Evolutionary conservation across 2,888 invertebrate genomes (phyloP), one percentile per base, ranked within the genome.

Genomic region (Calliopum simillimum): DNA sequence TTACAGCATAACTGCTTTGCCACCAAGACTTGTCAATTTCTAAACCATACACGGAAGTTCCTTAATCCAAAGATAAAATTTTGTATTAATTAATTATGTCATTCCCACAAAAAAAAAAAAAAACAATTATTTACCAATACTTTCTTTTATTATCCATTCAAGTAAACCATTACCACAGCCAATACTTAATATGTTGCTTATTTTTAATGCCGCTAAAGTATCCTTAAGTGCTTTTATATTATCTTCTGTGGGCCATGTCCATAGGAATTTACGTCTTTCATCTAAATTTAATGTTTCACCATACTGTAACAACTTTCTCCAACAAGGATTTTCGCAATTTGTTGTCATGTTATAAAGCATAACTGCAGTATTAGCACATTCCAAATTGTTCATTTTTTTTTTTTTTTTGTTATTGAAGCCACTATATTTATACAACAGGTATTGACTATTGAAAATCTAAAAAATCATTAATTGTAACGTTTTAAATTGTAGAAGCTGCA

Each of bases 21-120:
- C 95, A 95, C 94, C 94, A 95, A 0, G 89, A 89, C 61, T 89
- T 88, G 83, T 95, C 94, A n/a, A 93, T 87, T 88, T 95, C 95
- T 49, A 93, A 85, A 5, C 94, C 94, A 68, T 88, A 84, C 0
- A 93, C 89, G 12, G 88, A 85, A n/a, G 90, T 79, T 69, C 88
- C 92, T 92, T 83, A 6, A 86, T n/a, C n/a, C n/a, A 86, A 68
- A 16, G 23, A 62, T 19, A 44, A 46, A 55, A 46, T 13, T 19
- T 14, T 23, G 4, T 62, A 21, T 55, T 14, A 71, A n/a, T 62
- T 56, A 4, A 53, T 12, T 41, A n/a, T 59, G 41, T 14, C 41
- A 14, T 41, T 13, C n/a, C 41, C 3, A 14, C 33, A 49, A 14
- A 13, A 16, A 14, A 51, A 14, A 63, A 47, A 25, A 33, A 12